Conservation (phyloP, 2,113 vertebrate species). For the Hippolais icterina region DNA sequence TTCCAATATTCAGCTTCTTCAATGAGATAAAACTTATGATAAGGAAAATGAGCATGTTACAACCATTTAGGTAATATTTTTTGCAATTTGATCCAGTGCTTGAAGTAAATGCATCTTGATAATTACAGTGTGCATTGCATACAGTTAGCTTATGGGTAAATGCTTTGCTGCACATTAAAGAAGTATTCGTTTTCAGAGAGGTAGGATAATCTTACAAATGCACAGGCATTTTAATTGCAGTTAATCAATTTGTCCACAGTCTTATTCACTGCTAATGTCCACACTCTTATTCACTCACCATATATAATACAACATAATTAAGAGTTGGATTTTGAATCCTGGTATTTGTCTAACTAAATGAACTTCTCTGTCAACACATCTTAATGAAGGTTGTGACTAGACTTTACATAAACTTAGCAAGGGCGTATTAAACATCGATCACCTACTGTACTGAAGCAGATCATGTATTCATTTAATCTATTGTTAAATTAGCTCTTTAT, state of each 20-base stretch:
- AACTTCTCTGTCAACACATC: slow-evolving; percentile 19
- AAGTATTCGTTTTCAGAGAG: background rate
- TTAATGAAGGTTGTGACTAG: slow-evolving; percentile 45
- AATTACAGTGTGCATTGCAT: background rate
- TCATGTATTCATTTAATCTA: background rate
- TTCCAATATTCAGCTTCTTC: background rate
- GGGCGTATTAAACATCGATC: background rate
- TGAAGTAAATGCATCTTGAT: background rate
- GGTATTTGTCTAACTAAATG: background rate
- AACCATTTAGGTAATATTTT: background rate
- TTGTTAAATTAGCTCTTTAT: slow-evolving; percentile 30
- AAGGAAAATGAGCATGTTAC: background rate
- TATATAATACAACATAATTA: slow-evolving; percentile 4
- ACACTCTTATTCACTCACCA: background rate
- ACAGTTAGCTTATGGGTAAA: background rate
- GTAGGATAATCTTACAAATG: background rate
- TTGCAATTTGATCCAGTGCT: background rate
- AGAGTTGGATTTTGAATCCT: background rate
- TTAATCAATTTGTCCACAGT: slow-evolving; percentile 18
- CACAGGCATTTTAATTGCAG: slow-evolving; percentile 13
- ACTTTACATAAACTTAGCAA: slow-evolving; percentile 43
- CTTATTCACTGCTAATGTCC: slow-evolving; percentile 6
- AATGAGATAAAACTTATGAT: background rate
- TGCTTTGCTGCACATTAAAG: background rate
- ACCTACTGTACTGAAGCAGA: background rate